phyloP scores from a whole-genome alignment of 2,113 vertebrate species.

The Amblyornis subalaris region DNA sequence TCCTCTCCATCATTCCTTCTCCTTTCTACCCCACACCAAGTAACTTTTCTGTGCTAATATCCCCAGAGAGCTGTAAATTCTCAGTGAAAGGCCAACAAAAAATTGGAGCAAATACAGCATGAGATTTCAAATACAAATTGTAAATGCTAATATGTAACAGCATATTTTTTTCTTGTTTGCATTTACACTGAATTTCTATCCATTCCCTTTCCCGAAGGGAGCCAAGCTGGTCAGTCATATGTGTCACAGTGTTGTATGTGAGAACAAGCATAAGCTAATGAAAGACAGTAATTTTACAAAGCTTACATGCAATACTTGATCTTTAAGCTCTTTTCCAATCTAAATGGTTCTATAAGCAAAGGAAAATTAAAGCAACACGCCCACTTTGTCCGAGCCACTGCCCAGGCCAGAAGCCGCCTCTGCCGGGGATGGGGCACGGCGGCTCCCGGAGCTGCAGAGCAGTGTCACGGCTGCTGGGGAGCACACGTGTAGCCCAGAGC shows the following conservation, averaged over 20 bases:
- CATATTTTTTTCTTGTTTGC: neutral
- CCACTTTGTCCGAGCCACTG: neutral
- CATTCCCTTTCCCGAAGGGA: neutral
- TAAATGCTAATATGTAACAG: neutral
- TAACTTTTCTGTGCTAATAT: neutral
- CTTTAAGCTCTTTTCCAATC: neutral
- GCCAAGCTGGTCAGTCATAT: neutral
- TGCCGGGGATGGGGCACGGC: fast-evolving
- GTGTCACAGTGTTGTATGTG: neutral
- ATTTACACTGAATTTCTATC: neutral
- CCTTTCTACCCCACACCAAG: neutral
- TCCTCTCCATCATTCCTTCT: neutral
- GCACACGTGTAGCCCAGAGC: neutral
- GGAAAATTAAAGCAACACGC: neutral
- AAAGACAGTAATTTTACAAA: neutral
- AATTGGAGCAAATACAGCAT: fast-evolving
- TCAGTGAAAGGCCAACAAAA: neutral
- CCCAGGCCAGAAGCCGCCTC: neutral
- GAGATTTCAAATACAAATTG: neutral
- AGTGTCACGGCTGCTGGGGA: neutral
- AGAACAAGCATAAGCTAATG: neutral
- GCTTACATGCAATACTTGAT: neutral
- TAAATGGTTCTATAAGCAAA: neutral
- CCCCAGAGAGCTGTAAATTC: neutral
- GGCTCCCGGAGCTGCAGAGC: neutral